Evolutionary conservation across 2,797 vertebrate genomes (phyloP), one percentile per base, ranked within the genome.

Genomic region (Spinus pinus): DNA sequence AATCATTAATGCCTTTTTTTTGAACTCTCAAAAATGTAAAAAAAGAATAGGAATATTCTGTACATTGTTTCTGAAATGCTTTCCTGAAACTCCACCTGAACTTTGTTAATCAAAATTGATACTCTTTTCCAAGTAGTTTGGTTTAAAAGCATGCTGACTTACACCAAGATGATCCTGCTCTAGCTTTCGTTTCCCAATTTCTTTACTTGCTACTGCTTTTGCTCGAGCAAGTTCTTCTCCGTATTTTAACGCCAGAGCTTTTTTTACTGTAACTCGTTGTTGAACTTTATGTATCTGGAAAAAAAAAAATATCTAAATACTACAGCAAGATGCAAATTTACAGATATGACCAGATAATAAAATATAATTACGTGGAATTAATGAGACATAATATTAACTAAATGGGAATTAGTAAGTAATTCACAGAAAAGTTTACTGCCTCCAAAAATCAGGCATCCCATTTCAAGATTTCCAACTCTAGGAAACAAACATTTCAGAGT

Each of bases 251-350:
- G 98, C 97, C 88, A 98, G 92, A 31, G 97, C 98, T 97, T 98
- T 99, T 97, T 99, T 99, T 53, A 98, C 80, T 16, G 98, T 97
- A 91, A 99, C 98, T 21, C 99, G 98, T 39, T 99, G 98, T 33
- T 99, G 98, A 35, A 99, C 98, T 72, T 98, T 98, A 58, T 98
- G 98, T 96, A 99, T 99, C 99, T 99, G 93, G 70, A 46, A 49
- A 31, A 53, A 53, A 53, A 39, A 14, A 15, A 33, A 67, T 78
- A 20, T 46, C 4, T 3, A 35, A 67, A 66, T 78, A 84, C 5
- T 47, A 41, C 7, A 58, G 16, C 35, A 75, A 69, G 21, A 62
- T 39, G 4, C 31, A 87, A 35, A 9, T 37, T 77, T 66, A 70
- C n/a, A 79, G 21, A 58, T 44, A 83, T 1, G 10, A 75, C 7